Percentiles rank a stretch among this genome's conserved stretches.
These are phyloP conservation scores for Pterobdella sp. DNA, from an alignment of 2,888 invertebrate genomes.

Conservation along the genomic window DNA sequence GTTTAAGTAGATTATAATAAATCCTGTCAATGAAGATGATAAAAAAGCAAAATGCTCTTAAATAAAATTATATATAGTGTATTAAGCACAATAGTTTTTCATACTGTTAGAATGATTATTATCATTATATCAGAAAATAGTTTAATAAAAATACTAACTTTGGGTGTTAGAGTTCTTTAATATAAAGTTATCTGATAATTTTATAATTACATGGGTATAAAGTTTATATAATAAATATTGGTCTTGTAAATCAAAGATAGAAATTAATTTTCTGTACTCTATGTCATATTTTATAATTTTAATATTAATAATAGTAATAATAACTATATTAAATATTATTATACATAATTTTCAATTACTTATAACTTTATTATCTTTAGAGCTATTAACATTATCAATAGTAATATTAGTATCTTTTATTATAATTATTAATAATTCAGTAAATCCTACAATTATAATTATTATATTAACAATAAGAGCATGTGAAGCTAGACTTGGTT, in stretches of 20 bases:
- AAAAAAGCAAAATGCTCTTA: slow-evolving; percentile 28
- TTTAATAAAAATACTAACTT: slow-evolving; percentile 38
- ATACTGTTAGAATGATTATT: slow-evolving; percentile 29
- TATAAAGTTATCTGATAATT: slow-evolving; percentile 23
- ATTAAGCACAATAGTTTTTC: slow-evolving; percentile 37
- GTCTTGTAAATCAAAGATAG: slow-evolving; percentile 40
- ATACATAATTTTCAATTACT: slow-evolving; percentile 37
- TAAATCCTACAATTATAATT: slow-evolving; percentile 32
- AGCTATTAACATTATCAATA: slow-evolving; percentile 34
- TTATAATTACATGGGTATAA: too few species aligned
- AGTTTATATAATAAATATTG: slow-evolving; percentile 36
- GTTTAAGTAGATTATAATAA: slow-evolving; percentile 37
- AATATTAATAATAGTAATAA: slow-evolving; percentile 12
- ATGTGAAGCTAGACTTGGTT: slow-evolving; percentile 61
- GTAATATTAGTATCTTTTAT: slow-evolving; percentile 29
- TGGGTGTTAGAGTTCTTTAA: slow-evolving; percentile 36
- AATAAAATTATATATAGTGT: slow-evolving; percentile 35
- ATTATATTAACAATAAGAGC: slow-evolving; percentile 48
- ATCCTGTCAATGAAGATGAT: slow-evolving; percentile 37
- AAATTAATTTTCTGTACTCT: slow-evolving; percentile 31
- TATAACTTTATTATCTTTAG: slow-evolving; percentile 36
- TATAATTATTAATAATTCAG: background rate
- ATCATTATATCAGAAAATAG: slow-evolving; percentile 35
- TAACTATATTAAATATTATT: slow-evolving; percentile 28
- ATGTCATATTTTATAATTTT: slow-evolving; percentile 29